A percentile compares a stretch with the other conserved stretches of the same genome.
These are phyloP conservation scores for Nasonia vitripennis DNA, from an alignment of 1,140 invertebrate genomes.

Conservation along the genomic window DNA sequence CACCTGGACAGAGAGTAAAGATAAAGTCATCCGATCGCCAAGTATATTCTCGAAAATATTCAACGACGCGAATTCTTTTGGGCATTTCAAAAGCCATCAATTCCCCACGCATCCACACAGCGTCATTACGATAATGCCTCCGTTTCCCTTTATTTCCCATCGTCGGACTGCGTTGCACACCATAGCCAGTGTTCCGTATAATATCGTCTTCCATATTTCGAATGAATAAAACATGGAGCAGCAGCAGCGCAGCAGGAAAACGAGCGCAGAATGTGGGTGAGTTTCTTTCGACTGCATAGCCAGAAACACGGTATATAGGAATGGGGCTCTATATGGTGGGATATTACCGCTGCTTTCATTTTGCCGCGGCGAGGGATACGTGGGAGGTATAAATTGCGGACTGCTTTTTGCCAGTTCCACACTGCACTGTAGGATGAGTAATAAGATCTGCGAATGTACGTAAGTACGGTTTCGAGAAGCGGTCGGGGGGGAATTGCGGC, in stretches of 20 bases:
- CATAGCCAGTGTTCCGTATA: slow-evolving; percentile 12
- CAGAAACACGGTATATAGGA: not conserved
- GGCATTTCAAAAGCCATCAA: slow-evolving; percentile 28
- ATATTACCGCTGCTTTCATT: not conserved
- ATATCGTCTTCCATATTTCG: slow-evolving; percentile 42
- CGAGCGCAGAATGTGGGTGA: not conserved
- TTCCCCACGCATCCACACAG: not conserved
- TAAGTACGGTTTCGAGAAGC: not conserved
- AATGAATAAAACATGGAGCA: slow-evolving; percentile 50
- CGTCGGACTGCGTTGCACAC: not conserved
- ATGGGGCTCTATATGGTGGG: not conserved
- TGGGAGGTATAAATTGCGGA: not conserved
- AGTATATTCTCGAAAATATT: not conserved
- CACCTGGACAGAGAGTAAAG: slow-evolving; percentile 77
- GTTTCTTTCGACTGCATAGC: slow-evolving; percentile 15
- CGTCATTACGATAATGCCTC: slow-evolving; percentile 34
- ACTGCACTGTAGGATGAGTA: not conserved
- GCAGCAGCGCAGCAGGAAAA: slow-evolving; percentile 4
- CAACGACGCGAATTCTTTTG: not conserved
- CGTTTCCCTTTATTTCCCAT: slow-evolving; percentile 33
- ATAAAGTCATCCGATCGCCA: not conserved
- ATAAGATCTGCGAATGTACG: not conserved
- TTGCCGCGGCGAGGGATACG: not conserved
- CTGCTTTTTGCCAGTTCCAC: not conserved
- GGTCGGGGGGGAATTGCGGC: not conserved